Base-by-base conservation (phyloP, 37 sponge, comb jelly and placozoan species). In the Agelas oroides region DNA sequence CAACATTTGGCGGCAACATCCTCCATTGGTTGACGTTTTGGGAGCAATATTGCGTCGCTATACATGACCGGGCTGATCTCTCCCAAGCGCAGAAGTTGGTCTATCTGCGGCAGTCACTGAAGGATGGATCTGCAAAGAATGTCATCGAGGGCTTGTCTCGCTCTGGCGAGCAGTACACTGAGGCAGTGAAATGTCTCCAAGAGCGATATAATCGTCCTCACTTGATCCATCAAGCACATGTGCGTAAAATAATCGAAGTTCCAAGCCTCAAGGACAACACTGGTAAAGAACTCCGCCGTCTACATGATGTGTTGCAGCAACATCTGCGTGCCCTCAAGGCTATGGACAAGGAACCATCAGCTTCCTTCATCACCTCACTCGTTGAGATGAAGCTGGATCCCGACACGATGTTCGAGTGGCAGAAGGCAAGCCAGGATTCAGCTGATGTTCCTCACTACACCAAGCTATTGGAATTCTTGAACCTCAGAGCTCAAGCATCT, bases 31-130 rank as follows among this genome's bases (percentile, higher is more conserved):
- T 20, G 19, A 28, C 61, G 17, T 77, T 77, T 77, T 77, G 78
- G 78, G 78, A 77, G 34, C 78, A 77, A 77, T 77, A 34, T 33
- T 24, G 57, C 39, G 60, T 77, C 60, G 61, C 78, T 21, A 31
- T 77, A 23, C 39, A 61, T 39, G 40, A 33, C 36, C 78, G 37
- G 8, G 16, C 61, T 35, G 30, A 27, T 37, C 62, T 77, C 24
- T 61, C 78, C 28, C 24, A 59, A 34, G 21, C 57, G 21, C 64
- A 77, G 57, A 77, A 77, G 30, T 37, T 77, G 39, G 78, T 56
- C 18, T 77, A 77, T 64, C 78, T 61, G 39, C 61, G 38, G 13
- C 39, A 61, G 39, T 59, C 78, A 24, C 78, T 77, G 18, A 77
- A 77, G 39, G 78, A 61, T 62, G 78, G 78, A 23, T 77, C 63